Conservation (phyloP, 2,113 vertebrate species). For the Myrmophylax atrothorax region DNA sequence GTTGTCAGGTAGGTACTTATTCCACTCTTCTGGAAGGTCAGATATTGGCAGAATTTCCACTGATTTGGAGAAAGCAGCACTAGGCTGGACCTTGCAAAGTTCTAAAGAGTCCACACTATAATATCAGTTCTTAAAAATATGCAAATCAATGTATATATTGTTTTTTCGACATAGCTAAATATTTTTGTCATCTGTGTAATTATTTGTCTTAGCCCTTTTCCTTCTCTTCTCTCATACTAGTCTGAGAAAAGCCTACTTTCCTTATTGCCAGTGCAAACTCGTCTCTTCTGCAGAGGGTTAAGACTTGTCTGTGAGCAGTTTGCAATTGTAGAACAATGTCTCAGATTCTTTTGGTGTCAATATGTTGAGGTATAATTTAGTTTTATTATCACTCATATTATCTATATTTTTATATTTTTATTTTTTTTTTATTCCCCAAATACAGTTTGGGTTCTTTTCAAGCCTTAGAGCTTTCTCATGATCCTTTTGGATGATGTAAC, state of each 20-base stretch:
- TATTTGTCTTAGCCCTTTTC: neutral
- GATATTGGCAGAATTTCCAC: neutral
- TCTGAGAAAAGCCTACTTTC: neutral
- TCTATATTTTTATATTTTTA: neutral
- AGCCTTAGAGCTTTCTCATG: neutral
- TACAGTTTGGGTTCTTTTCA: neutral
- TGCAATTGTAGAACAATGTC: neutral
- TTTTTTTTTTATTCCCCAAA: neutral
- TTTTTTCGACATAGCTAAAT: neutral
- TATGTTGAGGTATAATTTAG: neutral
- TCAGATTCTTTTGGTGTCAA: neutral
- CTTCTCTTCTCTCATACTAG: neutral
- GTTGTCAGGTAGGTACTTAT: neutral
- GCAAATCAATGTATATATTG: neutral
- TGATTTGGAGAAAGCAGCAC: neutral
- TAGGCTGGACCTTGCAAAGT: neutral
- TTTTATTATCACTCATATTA: neutral
- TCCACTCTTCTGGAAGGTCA: neutral
- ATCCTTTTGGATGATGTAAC: neutral
- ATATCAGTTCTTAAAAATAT: neutral
- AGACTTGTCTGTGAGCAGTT: neutral
- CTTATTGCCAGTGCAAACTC: neutral
- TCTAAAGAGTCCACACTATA: neutral
- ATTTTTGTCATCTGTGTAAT: neutral
- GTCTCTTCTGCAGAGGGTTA: neutral